Base-by-base conservation (phyloP, 2,113 vertebrate species). In the Melanocharis versteri region DNA sequence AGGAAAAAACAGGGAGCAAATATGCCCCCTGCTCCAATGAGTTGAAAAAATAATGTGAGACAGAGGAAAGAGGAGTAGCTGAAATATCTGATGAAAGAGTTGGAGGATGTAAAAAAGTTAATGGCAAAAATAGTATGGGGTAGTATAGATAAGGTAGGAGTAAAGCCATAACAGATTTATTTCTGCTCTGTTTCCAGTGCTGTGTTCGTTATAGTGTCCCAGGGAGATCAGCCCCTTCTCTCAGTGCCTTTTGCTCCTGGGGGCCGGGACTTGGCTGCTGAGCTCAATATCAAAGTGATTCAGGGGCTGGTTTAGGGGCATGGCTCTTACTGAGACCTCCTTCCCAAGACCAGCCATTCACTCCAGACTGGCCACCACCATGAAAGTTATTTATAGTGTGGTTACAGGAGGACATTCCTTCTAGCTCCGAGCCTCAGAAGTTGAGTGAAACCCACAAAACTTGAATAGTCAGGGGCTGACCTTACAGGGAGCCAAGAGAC, bases 381-480 rank as follows among this genome's bases (percentile, higher is more conserved):
- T 66, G 64, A 28, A 87, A 71, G 72, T 93, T 95, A 95, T 96
- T 97, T 97, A 96, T 5, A 8, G 39, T 64, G 93, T 86, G 94
- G 87, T 94, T 89, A 54, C 82, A 83, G 45, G 60, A 87, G 37
- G 60, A 94, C 93, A 94, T 96, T 96, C 89, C 68, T 96, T 94
- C 88, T 66, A 60, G 70, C 61, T 64, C 53, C 3, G 4, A 86
- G 85, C 40, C 77, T 97, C 88, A 85, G 93, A 94, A 94, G 75
- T 53, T 87, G 68, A 89, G 57, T 61, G 68, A 93, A 96, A 90
- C 69, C 53, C 84, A 89, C 78, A 72, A 85, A 75, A 84, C 75
- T 83, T 92, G 78, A 96, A 90, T 54, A 91, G 69, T 75, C 65
- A 48, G 80, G 58, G 90, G 24, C 37, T 97, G 96, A 95, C 94